Base-by-base conservation (phyloP, 2,888 invertebrate species). In the Aspidiotus rigidus region DNA sequence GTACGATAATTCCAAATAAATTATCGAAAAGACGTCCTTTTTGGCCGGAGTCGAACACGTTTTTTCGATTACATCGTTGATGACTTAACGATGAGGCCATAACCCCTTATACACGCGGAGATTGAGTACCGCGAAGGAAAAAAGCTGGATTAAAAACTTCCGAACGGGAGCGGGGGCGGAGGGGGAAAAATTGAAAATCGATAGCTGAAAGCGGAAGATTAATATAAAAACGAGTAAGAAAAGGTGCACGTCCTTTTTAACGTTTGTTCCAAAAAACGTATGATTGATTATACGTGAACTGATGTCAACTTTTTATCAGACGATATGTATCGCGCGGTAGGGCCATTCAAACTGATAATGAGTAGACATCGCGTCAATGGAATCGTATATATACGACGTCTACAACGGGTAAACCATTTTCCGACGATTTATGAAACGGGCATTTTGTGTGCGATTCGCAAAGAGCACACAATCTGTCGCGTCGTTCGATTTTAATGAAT, bases 271-370 rank as follows among this genome's bases (percentile, higher is more conserved):
- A 64, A 49, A 54, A 28, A 64, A 64, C 54, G 40, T 53, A 64
- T 64, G 64, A 64, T 64, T 64, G 64, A 64, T 64, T 64, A 64
- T 54, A 49, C 64, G 28, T 7, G 55, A 11, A 16, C 53, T 64
- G 54, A 54, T 64, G 64, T 64, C 64, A 64, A 64, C 64, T 64
- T 64, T 61, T 64, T 64, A 64, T 64, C 64, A 64, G 64, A 28
- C 64, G 28, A 64, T 64, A 64, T 64, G 40, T 54, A 39, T 54
- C 64, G 54, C 54, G 40, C 28, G 28, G 28, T 28, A 28, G 28
- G 54, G 16, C 49, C 64, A 55, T 64, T 64, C 64, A 49, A 64
- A 64, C 54, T 54, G 54, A 64, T 64, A 64, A 64, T 64, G 54
- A 28, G 62, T 15, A 16, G 41, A 44, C 10, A 13, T n/a, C n/a